A percentile compares a stretch with the other conserved stretches of the same genome.
Conservation (phyloP, 2,797 vertebrate species). For the Lagocephalus sceleratus region DNA sequence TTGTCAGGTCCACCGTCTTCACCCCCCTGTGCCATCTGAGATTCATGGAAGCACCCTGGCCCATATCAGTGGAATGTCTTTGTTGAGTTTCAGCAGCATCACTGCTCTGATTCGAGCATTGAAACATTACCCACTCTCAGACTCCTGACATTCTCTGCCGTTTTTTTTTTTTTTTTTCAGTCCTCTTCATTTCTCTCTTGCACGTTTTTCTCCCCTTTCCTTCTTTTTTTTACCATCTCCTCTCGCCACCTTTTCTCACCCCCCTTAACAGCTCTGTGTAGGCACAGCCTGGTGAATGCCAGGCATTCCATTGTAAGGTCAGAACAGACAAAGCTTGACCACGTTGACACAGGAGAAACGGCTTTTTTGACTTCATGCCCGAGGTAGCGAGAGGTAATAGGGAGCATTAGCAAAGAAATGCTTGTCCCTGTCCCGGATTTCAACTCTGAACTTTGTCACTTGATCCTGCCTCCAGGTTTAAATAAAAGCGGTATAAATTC, state of each 20-base stretch:
- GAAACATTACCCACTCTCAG: too few species aligned
- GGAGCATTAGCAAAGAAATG: slow-evolving; percentile 37
- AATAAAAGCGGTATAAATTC: slow-evolving; percentile 22
- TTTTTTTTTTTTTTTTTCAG: too few species aligned
- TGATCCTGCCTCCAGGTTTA: slow-evolving; percentile 34
- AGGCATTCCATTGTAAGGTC: slow-evolving; percentile 77
- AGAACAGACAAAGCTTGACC: slow-evolving; percentile 69
- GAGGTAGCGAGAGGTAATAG: slow-evolving; percentile 32
- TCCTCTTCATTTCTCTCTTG: background rate
- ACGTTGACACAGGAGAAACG: slow-evolving; percentile 66
- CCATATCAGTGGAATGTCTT: slow-evolving; percentile 62
- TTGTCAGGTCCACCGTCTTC: slow-evolving; percentile 25
- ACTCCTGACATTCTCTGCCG: too few species aligned
- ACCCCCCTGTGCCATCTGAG: slow-evolving; percentile 43
- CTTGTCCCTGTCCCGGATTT: slow-evolving; percentile 52
- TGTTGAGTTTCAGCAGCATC: slow-evolving; percentile 57
- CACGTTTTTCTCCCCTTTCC: background rate
- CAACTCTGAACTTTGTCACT: slow-evolving; percentile 48
- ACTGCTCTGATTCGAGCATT: slow-evolving; percentile 19
- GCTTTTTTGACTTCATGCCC: slow-evolving; percentile 55
- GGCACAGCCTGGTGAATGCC: slow-evolving; percentile 65
- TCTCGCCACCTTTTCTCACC: background rate
- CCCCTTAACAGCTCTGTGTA: slow-evolving; percentile 23
- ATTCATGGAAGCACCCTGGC: slow-evolving; percentile 39
- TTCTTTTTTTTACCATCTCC: background rate